Evolutionary conservation across 2,113 vertebrate species (phyloP), one percentile per base, ranked within the genome.

Genomic region (Oncorhynchus kisutch): DNA sequence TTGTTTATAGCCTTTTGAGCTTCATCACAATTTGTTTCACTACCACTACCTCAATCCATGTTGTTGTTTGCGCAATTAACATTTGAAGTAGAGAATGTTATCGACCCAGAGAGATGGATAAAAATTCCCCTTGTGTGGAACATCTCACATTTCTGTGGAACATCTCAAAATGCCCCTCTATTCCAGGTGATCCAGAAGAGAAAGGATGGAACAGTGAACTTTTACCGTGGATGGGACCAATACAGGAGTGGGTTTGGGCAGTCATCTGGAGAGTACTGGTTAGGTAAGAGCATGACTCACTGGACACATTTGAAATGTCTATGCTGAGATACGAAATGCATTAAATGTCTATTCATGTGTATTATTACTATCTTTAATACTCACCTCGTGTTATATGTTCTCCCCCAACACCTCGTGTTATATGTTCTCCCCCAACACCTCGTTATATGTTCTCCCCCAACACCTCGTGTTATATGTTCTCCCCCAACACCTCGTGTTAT

Each of bases 221-320:
- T 95, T 85, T 93, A 93, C 88, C 81, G 92, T 45, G 90, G 90
- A 48, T 95, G 93, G 93, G 91, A 88, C 0, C 91, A 94, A 78
- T 94, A 94, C 67, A 92, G 80, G 65, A 54, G 78, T 29, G 94
- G 93, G 49, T 94, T 95, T 11, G 93, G 94, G 45, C 82, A 90
- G 5, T 92, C 90, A 0, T 90, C 91, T 1, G 89, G 89, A 49
- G 93, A 94, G 81, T 94, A 93, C 83, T 95, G 93, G 93, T 84
- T 94, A 51, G 93, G 94, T 94, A 87, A 83, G 76, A 18, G 13
- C 14, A 66, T 14, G 27, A 66, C 1, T 24, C 22, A 54, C 22
- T 59, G 27, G 13, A 9, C 13, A 29, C 2, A 22, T 14, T 48
- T 49, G 3, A 2, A 13, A 9, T 64, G 60, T 64, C 18, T 34